phyloP scores from a whole-genome alignment of 2,113 vertebrate species.

The Erythrocebus patas region DNA sequence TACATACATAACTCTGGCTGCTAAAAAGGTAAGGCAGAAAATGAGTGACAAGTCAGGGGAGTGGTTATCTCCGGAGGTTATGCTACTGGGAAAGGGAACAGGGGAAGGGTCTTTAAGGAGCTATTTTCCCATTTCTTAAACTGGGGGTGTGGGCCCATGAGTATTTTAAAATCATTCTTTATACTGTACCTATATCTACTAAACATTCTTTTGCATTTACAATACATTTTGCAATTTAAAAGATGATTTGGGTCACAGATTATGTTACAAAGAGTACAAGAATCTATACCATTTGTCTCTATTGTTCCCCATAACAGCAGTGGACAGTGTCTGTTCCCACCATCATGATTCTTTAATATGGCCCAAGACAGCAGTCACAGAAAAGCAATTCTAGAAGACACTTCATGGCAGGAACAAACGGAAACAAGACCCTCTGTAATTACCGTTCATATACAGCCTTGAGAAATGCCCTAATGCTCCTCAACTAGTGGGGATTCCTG shows the following conservation, averaged over 20 bases:
- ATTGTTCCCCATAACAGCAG: background rate
- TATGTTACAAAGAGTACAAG: conserved; percentile 1
- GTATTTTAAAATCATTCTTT: background rate
- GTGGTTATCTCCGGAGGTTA: background rate
- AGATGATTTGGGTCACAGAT: conserved; percentile 18
- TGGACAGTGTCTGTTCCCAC: background rate
- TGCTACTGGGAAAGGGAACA: background rate
- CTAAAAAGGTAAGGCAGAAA: conserved; percentile 15
- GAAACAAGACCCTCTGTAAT: conserved; percentile 30
- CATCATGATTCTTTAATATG: conserved; percentile 21
- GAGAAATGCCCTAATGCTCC: conserved; percentile 1
- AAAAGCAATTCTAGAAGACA: conserved; percentile 41
- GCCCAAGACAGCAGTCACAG: conserved; percentile 21
- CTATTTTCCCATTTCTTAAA: conserved; percentile 12
- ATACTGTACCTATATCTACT: background rate
- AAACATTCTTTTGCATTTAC: conserved; percentile 22
- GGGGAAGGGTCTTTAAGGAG: background rate
- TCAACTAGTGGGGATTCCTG: background rate
- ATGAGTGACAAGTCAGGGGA: background rate
- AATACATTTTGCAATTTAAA: background rate
- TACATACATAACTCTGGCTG: background rate
- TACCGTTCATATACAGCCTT: conserved; percentile 7
- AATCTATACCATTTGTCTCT: conserved; percentile 40
- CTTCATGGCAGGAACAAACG: conserved; percentile 38
- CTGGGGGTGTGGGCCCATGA: background rate